A percentile compares a stretch with the other conserved stretches of the same genome.
Conservation (phyloP, 1,140 invertebrate species). For the Formica exsecta region DNA sequence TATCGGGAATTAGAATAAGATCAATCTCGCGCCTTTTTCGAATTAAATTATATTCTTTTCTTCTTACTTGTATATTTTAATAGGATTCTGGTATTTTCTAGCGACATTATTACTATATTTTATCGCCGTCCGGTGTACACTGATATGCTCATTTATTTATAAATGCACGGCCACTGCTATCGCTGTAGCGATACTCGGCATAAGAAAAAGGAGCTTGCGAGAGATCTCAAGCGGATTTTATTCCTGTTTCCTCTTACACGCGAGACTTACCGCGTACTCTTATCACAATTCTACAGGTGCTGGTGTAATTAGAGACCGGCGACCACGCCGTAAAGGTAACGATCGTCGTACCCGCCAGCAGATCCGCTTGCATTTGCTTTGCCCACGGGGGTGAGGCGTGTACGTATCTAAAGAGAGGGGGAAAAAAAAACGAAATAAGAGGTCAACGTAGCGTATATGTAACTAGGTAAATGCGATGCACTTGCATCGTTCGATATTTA, state of each 20-base stretch:
- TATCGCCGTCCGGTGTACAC: too few relatives aligned
- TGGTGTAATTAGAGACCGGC: slow-evolving; percentile 87
- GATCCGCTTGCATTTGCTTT: slow-evolving; percentile 88
- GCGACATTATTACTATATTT: background rate
- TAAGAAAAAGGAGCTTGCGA: slow-evolving; percentile 12
- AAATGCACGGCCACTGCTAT: background rate
- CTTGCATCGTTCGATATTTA: background rate
- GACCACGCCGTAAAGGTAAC: slow-evolving; percentile 89
- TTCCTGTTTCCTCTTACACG: background rate
- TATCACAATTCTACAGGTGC: slow-evolving; percentile 89
- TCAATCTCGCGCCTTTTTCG: background rate
- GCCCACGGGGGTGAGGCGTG: slow-evolving; percentile 89
- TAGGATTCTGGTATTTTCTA: too few relatives aligned
- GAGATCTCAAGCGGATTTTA: slow-evolving; percentile 35
- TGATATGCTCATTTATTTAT: background rate
- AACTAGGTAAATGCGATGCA: too few relatives aligned
- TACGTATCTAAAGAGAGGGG: slow-evolving; percentile 86
- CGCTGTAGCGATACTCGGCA: background rate
- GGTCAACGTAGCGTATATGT: background rate
- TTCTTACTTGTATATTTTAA: too few relatives aligned
- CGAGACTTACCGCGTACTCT: slow-evolving; percentile 87
- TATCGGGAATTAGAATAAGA: background rate
- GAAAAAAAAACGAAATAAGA: background rate
- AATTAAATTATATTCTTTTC: background rate
- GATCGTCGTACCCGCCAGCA: slow-evolving; percentile 88